Conservation (phyloP, 2,113 vertebrate species). For the Eubucco bourcierii region DNA sequence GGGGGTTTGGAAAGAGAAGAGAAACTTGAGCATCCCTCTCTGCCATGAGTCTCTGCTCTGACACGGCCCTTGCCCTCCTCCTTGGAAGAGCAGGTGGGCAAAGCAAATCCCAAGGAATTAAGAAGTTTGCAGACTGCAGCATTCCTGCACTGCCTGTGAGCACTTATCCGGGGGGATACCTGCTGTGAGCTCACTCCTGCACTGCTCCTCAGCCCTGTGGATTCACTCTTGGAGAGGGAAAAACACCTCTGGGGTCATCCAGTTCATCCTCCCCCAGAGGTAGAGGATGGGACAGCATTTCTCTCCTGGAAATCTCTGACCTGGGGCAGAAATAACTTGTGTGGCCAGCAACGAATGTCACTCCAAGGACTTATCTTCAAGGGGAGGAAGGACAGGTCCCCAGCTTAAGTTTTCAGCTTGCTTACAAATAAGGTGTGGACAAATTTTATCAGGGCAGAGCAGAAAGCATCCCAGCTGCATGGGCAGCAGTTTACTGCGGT, state of each 20-base stretch:
- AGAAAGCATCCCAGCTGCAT: not conserved
- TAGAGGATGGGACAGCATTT: not conserved
- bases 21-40: not conserved
- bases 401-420: not conserved
- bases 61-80: not conserved
- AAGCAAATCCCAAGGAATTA: not conserved
- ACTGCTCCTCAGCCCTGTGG: rapidly evolving
- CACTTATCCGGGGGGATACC: not conserved
- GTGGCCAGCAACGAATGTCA: not conserved
- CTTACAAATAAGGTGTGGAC: not conserved
- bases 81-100: not conserved
- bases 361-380: not conserved
- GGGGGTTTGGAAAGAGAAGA: not conserved
- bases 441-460: conserved; percentile 9
- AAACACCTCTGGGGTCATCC: not conserved
- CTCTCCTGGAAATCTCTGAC: not conserved
- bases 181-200: not conserved
- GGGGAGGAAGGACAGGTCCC: not conserved
- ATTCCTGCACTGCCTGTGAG: not conserved
- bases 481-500: rapidly evolving
- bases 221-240: not conserved
- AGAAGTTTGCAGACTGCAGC: conserved; percentile 1
- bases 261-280: not conserved
- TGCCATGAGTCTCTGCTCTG: not conserved
- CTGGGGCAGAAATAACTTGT: not conserved